Percentiles rank a stretch among this genome's conserved stretches.
Evolutionary conservation across 2,888 invertebrate species (phyloP).

Genomic region (Molanna angustata): DNA sequence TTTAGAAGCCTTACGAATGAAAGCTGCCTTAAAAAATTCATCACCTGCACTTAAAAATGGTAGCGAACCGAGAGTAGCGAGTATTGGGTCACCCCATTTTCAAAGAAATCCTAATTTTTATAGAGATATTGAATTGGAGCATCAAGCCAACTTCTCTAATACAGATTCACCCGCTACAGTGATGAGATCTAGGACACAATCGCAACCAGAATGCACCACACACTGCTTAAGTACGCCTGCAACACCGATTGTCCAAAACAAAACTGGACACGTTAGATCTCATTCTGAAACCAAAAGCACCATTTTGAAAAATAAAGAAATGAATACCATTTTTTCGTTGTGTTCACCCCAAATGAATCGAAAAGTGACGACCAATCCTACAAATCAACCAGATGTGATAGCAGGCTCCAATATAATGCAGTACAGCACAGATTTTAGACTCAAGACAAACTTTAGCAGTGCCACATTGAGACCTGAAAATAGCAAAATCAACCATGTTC

Average conservation of each 20-base stretch:
- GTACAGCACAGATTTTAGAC: conserved; percentile 38
- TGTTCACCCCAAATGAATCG: conserved; percentile 58
- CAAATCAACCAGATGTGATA: conserved; percentile 19
- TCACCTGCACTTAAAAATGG: conserved; percentile 48
- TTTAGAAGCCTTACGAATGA: conserved; percentile 58
- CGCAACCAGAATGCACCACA: conserved; percentile 34
- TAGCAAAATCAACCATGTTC: conserved; percentile 50
- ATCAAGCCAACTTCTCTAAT: conserved; percentile 43
- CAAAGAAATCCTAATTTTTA: conserved; percentile 59
- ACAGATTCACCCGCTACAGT: conserved; percentile 41
- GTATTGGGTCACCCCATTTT: conserved; percentile 63
- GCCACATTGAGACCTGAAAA: conserved; percentile 41
- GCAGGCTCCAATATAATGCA: conserved; percentile 16
- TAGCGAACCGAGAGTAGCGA: conserved; percentile 51
- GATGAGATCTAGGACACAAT: conserved; percentile 24
- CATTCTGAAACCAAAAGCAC: conserved; percentile 52
- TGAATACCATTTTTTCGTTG: conserved; percentile 47
- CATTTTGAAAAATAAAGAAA: conserved; percentile 50
- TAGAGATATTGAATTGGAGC: conserved; percentile 57
- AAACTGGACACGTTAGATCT: conserved; percentile 45
- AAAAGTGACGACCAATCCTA: conserved; percentile 49
- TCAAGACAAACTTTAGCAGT: conserved; percentile 16
- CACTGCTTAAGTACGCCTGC: conserved; percentile 30
- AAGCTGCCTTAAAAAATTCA: conserved; percentile 47
- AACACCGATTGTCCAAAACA: conserved; percentile 45